Percentiles rank a stretch among this genome's conserved stretches.
These are phyloP conservation scores for Matsumyia berberina DNA, from an alignment of 2,888 invertebrate genomes.

Conservation along the genomic window DNA sequence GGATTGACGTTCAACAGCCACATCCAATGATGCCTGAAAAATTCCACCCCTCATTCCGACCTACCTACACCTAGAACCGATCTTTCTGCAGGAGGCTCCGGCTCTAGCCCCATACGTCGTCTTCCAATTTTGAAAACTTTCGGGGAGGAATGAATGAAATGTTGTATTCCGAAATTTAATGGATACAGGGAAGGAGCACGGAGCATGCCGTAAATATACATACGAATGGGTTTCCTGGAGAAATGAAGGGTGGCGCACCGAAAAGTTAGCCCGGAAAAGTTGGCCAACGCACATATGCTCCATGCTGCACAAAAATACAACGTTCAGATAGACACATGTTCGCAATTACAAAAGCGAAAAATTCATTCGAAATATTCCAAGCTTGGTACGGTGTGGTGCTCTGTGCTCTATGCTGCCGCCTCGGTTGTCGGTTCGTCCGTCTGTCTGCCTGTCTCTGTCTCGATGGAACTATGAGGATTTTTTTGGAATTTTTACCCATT, in stretches of 20 bases:
- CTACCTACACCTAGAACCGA: conserved; percentile 26
- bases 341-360: conserved; percentile 75
- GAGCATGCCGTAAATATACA: conserved; percentile 55
- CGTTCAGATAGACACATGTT: conserved; percentile 73
- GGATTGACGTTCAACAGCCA: conserved; percentile 73
- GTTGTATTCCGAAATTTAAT: conserved; percentile 75
- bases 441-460: conserved; percentile 55
- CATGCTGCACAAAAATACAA: conserved; percentile 40
- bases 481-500: conserved; percentile 60
- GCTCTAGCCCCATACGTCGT: conserved; percentile 10
- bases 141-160: conserved; percentile 71
- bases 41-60: conserved; percentile 4
- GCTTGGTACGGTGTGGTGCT: conserved; percentile 21
- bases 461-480: conserved; percentile 68
- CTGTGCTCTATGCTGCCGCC: conserved; percentile 7
- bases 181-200: conserved; percentile 27
- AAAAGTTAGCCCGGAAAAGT: conserved; percentile 75
- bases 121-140: conserved; percentile 63
- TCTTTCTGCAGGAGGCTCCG: conserved; percentile 31
- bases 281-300: conserved; percentile 73
- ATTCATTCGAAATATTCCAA: conserved; percentile 72
- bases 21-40: conserved; percentile 71
- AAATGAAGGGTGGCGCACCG: conserved; percentile 14
- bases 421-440: conserved; percentile 26
- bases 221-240: conserved; percentile 35